Evolutionary conservation across 2,113 vertebrate genomes (phyloP), one percentile per base, ranked within the genome.

Genomic region (Serilophus lunatus): DNA sequence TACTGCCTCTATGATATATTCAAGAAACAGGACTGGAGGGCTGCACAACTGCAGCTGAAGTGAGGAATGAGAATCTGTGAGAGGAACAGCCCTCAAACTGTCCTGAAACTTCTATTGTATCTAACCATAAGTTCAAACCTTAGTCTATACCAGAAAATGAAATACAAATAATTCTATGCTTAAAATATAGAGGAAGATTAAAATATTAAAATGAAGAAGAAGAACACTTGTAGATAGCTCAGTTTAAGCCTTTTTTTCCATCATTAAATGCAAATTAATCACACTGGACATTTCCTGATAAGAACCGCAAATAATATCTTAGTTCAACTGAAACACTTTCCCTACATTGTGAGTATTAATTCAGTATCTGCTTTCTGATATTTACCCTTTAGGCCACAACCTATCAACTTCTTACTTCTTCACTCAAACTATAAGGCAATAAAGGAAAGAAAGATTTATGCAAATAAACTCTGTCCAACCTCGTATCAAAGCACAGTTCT

Each of bases 341-440:
- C 53, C 33, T 78, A 10, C 16, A 33, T 70, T 80, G 69, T n/a
- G 13, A 54, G 18, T 66, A 69, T 92, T 90, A 88, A 91, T 60
- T 90, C 79, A 77, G 47, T 38, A 92, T 20, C 24, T 59, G 26
- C 44, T 82, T 91, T 83, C 51, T 61, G 82, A 50, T 74, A 92
- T 90, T 92, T 84, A 89, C 35, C 61, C 90, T 93, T 36, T 63
- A 82, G 88, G 78, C 38, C 69, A 90, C 56, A 90, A 66, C n/a
- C 36, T 71, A 45, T 78, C 63, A 49, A 63, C n/a, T 91, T 53
- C 31, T 79, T 77, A 24, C 35, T 81, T 85, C 24, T 80, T 79
- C 42, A 61, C 12, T 82, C 31, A 38, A 42, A 54, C 51, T 45
- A 33, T 14, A 47, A 91, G 31, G 40, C 80, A 78, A 77, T 18